Evolutionary conservation across 2,113 vertebrate species (phyloP).

Genomic region (Neotoma lepida): DNA sequence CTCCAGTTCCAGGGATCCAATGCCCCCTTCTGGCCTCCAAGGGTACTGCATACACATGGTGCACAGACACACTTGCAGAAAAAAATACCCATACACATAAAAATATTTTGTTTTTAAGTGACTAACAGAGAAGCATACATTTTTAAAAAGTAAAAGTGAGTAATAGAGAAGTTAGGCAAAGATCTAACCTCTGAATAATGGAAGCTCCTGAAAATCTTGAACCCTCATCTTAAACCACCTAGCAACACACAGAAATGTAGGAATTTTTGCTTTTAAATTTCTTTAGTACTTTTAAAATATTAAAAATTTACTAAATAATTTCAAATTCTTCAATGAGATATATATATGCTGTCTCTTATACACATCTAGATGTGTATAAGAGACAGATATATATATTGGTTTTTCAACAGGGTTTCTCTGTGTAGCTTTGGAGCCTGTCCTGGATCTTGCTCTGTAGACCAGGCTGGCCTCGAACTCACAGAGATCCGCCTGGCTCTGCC

Average conservation of each 20-base stretch:
- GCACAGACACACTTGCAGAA: background rate
- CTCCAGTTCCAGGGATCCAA: background rate
- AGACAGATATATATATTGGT: too few species aligned
- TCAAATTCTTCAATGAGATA: conserved; percentile 36
- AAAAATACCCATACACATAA: background rate
- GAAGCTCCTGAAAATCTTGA: background rate
- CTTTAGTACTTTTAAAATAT: background rate
- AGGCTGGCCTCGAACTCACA: too few species aligned
- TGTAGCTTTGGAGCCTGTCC: too few species aligned
- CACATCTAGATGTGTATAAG: too few species aligned
- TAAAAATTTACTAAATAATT: conserved; percentile 24
- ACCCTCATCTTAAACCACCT: background rate
- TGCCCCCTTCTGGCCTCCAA: background rate
- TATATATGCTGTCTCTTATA: too few species aligned
- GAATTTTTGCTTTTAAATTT: background rate
- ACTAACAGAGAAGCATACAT: background rate
- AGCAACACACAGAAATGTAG: background rate
- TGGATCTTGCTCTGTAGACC: too few species aligned
- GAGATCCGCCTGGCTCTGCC: too few species aligned
- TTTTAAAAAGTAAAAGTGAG: background rate
- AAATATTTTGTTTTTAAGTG: background rate
- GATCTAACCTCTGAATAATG: background rate
- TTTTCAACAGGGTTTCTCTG: too few species aligned
- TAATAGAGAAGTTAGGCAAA: conserved; percentile 3
- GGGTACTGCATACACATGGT: background rate